Percentiles rank a stretch among this genome's conserved stretches.
Evolutionary conservation across 92 coral and sea anemone genomes (phyloP).

Genomic region (Siderastrea radians): DNA sequence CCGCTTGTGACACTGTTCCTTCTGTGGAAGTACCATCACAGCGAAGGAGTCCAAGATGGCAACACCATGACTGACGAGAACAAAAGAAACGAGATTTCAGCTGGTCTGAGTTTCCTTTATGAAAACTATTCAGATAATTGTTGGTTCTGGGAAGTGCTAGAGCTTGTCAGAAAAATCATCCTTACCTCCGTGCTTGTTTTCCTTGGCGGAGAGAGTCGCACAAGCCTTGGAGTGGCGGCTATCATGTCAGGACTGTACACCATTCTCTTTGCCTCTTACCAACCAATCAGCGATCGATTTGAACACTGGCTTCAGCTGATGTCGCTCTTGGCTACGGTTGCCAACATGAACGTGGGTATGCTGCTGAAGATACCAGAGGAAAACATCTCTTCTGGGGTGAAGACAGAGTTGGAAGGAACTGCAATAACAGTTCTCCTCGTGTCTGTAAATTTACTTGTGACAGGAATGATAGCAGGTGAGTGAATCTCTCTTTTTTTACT

Average conservation of each 20-base stretch:
- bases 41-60: background rate
- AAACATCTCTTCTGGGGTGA: background rate
- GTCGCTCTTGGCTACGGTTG: slow-evolving; percentile 17
- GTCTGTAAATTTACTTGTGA: slow-evolving; percentile 17
- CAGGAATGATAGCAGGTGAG: background rate
- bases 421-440: slow-evolving; percentile 5
- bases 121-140: slow-evolving; percentile 1
- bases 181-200: slow-evolving; percentile 36
- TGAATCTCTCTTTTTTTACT: background rate
- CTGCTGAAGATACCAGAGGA: slow-evolving; percentile 29
- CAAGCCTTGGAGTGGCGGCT: slow-evolving; percentile 21
- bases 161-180: slow-evolving; percentile 32
- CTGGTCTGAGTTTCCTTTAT: slow-evolving; percentile 10
- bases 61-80: background rate
- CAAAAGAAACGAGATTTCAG: background rate
- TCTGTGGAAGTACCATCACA: slow-evolving; percentile 19
- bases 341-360: slow-evolving; percentile 19
- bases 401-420: background rate
- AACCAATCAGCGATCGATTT: slow-evolving; percentile 13
- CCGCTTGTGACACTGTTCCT: slow-evolving; percentile 3
- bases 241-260: slow-evolving; percentile 14
- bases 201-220: slow-evolving; percentile 23
- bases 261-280: slow-evolving; percentile 21
- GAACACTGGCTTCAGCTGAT: background rate
- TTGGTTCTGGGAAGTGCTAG: background rate